These are phyloP conservation scores for Leucopternis melanops DNA, from an alignment of 2,113 vertebrate genomes.

Conservation along the genomic window DNA sequence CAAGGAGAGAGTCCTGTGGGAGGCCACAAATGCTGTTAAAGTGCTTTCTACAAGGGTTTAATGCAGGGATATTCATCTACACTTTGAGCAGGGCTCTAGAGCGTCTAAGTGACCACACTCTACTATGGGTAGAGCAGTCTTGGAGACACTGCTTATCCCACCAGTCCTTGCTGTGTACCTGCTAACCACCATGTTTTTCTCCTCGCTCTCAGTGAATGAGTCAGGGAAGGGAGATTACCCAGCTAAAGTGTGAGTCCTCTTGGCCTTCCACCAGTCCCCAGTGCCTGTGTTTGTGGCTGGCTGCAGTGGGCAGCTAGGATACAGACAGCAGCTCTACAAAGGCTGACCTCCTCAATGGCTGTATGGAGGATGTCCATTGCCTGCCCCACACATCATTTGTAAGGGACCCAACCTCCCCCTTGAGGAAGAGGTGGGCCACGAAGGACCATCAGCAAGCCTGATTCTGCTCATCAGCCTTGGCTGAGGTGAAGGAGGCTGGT, in stretches of 20 bases:
- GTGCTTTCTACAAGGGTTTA: neutral
- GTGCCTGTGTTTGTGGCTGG: neutral
- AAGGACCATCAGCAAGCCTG: neutral
- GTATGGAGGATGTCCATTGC: fast-evolving
- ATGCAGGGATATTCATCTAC: neutral
- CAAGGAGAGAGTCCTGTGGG: neutral
- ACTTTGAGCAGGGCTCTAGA: neutral
- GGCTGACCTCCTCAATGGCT: neutral
- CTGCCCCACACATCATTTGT: neutral
- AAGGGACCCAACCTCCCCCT: neutral
- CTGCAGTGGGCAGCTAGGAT: neutral
- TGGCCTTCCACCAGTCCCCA: neutral
- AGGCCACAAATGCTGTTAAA: neutral
- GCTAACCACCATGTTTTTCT: neutral
- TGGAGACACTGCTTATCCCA: neutral
- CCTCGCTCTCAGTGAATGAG: neutral
- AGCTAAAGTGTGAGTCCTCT: neutral
- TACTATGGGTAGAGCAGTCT: neutral
- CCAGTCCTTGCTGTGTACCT: neutral
- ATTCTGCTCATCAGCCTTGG: neutral
- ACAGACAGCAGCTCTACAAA: neutral
- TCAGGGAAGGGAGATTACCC: neutral
- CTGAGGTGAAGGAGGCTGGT: neutral
- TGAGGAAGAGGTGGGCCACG: neutral
- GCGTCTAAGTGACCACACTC: neutral